Percentiles rank a stretch among this genome's conserved stretches.
Evolutionary conservation across 2,113 vertebrate genomes (phyloP).

Genomic region (Leptodactylus fuscus): DNA sequence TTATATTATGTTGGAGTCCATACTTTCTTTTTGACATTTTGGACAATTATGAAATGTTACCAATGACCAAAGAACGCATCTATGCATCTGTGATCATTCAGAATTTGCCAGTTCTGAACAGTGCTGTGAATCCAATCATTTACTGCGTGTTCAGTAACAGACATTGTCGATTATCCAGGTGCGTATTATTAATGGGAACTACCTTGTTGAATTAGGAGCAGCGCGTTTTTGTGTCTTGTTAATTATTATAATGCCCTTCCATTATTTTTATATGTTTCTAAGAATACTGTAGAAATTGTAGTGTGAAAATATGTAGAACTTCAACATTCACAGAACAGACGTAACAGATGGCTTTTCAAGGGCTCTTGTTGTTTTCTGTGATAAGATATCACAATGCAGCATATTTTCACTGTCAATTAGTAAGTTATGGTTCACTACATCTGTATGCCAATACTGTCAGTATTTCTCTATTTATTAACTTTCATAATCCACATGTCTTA

Average conservation of each 20-base stretch:
- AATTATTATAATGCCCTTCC: neutral
- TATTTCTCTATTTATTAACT: too few species aligned
- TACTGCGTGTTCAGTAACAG: slow-evolving; percentile 75
- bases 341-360: too few species aligned
- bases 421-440: too few species aligned
- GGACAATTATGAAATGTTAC: slow-evolving; percentile 81
- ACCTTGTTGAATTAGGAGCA: neutral
- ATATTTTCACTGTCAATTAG: too few species aligned
- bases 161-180: slow-evolving; percentile 69
- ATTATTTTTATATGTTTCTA: neutral
- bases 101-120: slow-evolving; percentile 79
- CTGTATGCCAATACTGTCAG: too few species aligned
- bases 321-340: too few species aligned
- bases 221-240: neutral
- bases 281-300: too few species aligned
- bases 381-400: too few species aligned
- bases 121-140: slow-evolving; percentile 79
- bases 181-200: neutral
- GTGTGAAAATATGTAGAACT: neutral
- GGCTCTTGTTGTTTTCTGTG: too few species aligned
- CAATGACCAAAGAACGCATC: slow-evolving; percentile 76
- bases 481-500: too few species aligned
- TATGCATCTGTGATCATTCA: slow-evolving; percentile 79
- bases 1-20: slow-evolving; percentile 78
- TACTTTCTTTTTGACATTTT: slow-evolving; percentile 82